Conservation (phyloP, 2,113 vertebrate genomes). For the Ondatra zibethicus region DNA sequence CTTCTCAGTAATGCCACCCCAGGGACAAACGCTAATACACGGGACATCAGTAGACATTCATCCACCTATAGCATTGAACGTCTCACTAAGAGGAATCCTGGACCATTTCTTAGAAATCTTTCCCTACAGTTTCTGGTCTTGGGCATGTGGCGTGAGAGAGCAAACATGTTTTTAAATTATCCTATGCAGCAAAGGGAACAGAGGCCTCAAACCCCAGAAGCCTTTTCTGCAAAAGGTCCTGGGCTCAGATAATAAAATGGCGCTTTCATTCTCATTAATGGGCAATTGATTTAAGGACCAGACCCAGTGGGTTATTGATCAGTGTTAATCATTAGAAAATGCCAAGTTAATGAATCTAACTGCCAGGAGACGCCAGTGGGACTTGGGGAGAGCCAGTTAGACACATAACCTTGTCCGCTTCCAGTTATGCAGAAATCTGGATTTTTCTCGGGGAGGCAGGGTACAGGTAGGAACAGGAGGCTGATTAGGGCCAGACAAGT, state of each 20-base stretch:
- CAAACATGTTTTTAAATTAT: conserved; percentile 59
- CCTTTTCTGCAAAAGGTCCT: conserved; percentile 58
- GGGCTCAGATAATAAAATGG: conserved; percentile 71
- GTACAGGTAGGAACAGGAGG: background rate
- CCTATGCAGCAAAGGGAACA: background rate
- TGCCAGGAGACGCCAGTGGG: conserved; percentile 41
- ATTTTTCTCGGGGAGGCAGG: background rate
- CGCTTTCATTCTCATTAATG: conserved; percentile 75
- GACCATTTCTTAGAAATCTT: background rate
- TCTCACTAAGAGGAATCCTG: background rate
- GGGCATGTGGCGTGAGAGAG: background rate
- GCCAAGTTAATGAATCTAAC: conserved; percentile 78
- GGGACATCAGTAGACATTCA: background rate
- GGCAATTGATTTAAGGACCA: conserved; percentile 72
- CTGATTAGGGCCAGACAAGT: background rate
- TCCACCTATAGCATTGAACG: background rate
- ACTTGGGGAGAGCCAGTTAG: background rate
- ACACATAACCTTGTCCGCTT: background rate
- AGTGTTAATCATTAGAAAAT: conserved; percentile 78
- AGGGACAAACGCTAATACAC: background rate
- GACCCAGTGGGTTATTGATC: conserved; percentile 71
- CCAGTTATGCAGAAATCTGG: conserved; percentile 1
- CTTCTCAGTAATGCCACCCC: background rate
- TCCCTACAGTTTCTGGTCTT: background rate
- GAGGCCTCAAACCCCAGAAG: conserved; percentile 60